Base-by-base conservation (phyloP, 2,888 invertebrate genomes). In the Drosophila phalerata region DNA sequence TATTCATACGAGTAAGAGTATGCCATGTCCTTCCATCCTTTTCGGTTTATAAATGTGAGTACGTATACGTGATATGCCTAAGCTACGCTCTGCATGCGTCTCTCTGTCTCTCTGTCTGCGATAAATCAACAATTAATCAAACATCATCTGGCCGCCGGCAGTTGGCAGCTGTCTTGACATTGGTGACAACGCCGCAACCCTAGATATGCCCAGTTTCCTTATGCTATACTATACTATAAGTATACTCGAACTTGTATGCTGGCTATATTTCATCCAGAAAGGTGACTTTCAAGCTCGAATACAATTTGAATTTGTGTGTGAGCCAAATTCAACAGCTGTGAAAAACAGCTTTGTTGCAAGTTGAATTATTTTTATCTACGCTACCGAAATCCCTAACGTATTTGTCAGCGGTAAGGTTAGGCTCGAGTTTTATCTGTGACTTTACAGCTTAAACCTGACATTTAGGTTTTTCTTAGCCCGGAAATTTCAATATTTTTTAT, bases 41-140 rank as follows among this genome's bases (percentile, higher is more conserved):
- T 52, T 52, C 47, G 63, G 60, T 80, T 77, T 82, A 73, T 75
- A 69, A 70, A 79, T 68, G 73, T 76, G 79, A 69, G 77, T 85
- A 69, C 75, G 78, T 73, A 73, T 79, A 72, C 68, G 73, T 58
- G 69, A 77, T 77, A 70, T 72, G 72, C 64, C 69, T 64, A 66
- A 68, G 58, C 64, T 62, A 32, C 30, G 28, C 17, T 13, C 5
- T 48, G 17, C 32, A 15, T 25, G 15, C n/a, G 9, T 28, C 47
- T 47, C n/a, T 43, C 25, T 63, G 42, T 38, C 11, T 40, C 38
- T 45, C 37, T 70, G 67, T 81, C 78, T 79, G 77, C 75, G 68
- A 91, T 90, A 91, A 91, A 91, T 91, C 91, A 91, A 85, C 85
- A 85, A 91, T 89, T 91, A 85, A 89, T 90, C 81, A 82, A 81